Percentiles rank a stretch among this genome's conserved stretches.
Conservation (phyloP, 2,797 vertebrate species). For the Aulostomus chinensis region DNA sequence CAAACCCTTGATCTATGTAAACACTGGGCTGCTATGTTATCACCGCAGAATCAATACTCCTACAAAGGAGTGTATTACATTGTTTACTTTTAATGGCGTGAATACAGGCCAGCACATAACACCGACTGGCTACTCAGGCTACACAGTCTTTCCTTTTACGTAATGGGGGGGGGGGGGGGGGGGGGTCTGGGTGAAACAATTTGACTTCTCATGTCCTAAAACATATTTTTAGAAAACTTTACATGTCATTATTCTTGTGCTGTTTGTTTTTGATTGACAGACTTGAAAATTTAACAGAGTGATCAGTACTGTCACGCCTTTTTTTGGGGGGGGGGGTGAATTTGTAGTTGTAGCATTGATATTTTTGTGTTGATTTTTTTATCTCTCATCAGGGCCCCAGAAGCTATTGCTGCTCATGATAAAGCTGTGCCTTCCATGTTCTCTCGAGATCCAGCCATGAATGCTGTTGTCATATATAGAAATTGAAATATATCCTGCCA, state of each 20-base stretch:
- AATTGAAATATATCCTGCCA: too few relatives aligned
- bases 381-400: not conserved
- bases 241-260: not conserved
- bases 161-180: too few relatives aligned
- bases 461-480: too few relatives aligned
- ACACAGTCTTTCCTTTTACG: too few relatives aligned
- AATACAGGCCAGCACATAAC: slow-evolving; percentile 39
- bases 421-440: slow-evolving; percentile 1
- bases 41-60: slow-evolving; percentile 43
- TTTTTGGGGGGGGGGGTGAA: too few relatives aligned
- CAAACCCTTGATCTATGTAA: slow-evolving; percentile 71
- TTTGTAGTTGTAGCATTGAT: not conserved
- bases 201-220: not conserved
- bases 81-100: slow-evolving; percentile 41
- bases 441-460: too few relatives aligned
- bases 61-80: slow-evolving; percentile 31
- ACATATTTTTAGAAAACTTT: not conserved
- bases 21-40: slow-evolving; percentile 63
- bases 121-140: too few relatives aligned
- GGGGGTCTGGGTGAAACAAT: too few relatives aligned
- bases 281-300: not conserved
- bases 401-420: not conserved
- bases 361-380: slow-evolving; percentile 11
- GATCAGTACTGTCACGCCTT: slow-evolving; percentile 1
- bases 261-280: not conserved